Evolutionary conservation across 1,140 invertebrate species (phyloP).

Genomic region (Sesamia nonagrioides): DNA sequence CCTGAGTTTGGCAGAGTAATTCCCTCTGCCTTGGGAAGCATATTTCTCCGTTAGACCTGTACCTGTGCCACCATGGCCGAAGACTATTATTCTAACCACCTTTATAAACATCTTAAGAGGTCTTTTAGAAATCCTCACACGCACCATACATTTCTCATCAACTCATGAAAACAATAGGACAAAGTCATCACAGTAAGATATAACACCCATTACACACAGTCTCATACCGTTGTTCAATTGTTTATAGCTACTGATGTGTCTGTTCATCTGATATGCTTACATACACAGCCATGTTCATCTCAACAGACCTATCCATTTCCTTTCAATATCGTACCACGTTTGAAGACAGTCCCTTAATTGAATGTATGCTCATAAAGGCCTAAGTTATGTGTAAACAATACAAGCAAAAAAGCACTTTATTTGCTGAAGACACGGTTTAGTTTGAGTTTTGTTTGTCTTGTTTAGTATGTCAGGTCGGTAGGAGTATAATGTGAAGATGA

Average conservation of each 20-base stretch:
- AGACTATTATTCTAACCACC: no score
- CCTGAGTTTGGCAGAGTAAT: no score
- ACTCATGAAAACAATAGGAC: neutral
- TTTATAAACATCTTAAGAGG: no score
- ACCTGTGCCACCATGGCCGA: no score
- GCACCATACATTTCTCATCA: neutral
- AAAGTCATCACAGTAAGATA: neutral
- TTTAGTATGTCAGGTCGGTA: conserved; percentile 24
- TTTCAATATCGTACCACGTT: conserved; percentile 72
- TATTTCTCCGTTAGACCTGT: no score
- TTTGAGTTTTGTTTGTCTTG: neutral
- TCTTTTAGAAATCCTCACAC: neutral
- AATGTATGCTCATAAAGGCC: conserved; percentile 70
- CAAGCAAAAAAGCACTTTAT: conserved; percentile 60
- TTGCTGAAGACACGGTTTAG: conserved; percentile 22
- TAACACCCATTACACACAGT: conserved; percentile 1
- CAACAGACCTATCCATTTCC: conserved; percentile 70
- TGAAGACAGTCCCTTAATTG: conserved; percentile 75
- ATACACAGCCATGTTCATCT: conserved; percentile 51
- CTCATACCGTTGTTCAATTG: conserved; percentile 27
- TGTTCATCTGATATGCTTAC: conserved; percentile 22
- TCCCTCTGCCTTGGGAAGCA: no score
- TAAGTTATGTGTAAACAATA: conserved; percentile 64
- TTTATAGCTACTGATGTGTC: conserved; percentile 17
- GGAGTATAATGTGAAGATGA: conserved; percentile 50